Conservation (phyloP, 2,113 vertebrate species). For the Anoplopoma fimbria region DNA sequence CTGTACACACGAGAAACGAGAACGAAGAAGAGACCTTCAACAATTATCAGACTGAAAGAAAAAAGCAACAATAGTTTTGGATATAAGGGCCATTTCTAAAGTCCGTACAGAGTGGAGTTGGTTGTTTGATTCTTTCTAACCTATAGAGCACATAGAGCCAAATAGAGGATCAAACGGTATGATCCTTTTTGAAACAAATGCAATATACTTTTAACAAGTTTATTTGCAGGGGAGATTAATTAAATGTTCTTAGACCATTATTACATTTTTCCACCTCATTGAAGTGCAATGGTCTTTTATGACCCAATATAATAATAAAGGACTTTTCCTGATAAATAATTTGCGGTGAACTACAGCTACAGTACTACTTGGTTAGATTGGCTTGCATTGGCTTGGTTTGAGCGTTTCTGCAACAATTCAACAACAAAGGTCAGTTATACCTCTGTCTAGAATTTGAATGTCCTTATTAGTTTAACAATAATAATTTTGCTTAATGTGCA, state of each 20-base stretch:
- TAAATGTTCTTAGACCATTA: background rate
- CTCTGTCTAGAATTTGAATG: background rate
- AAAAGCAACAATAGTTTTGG: background rate
- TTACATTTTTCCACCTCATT: background rate
- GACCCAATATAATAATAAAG: background rate
- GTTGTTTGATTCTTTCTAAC: background rate
- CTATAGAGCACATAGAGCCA: background rate
- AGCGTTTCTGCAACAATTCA: background rate
- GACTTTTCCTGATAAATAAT: conserved; percentile 20
- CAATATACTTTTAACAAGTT: conserved; percentile 1
- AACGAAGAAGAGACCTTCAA: background rate
- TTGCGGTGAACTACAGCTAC: background rate
- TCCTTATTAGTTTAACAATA: background rate
- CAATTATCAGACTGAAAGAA: background rate
- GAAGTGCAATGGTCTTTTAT: conserved; percentile 8
- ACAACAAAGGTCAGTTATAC: conserved; percentile 29
- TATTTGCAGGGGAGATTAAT: conserved; percentile 5
- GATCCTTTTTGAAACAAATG: background rate
- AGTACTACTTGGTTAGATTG: background rate
- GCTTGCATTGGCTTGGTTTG: conserved; percentile 11
- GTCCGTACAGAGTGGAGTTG: background rate
- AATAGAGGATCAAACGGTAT: too few species aligned
- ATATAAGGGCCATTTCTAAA: background rate
- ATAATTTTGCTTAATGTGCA: background rate
- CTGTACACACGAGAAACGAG: background rate